A percentile compares a stretch with the other conserved stretches of the same genome.
phyloP scores from a whole-genome alignment of 2,113 vertebrate species.

The Laticauda colubrina region DNA sequence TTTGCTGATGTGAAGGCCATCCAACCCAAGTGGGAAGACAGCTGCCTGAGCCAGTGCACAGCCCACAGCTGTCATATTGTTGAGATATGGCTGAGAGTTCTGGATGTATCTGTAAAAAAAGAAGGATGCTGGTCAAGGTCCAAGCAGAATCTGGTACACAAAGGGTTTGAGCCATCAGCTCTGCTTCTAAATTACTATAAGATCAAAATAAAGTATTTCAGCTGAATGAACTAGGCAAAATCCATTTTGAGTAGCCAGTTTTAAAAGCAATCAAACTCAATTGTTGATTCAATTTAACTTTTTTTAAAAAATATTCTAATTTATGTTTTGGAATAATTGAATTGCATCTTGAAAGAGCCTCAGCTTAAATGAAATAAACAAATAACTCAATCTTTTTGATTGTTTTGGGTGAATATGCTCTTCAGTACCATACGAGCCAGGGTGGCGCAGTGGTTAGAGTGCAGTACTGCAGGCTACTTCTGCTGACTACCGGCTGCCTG shows the following conservation, averaged over 20 bases:
- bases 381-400: not conserved
- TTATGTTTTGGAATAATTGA: not conserved
- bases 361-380: not conserved
- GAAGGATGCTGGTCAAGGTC: not conserved
- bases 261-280: not conserved
- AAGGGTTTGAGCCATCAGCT: not conserved
- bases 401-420: not conserved
- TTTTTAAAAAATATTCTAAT: not conserved
- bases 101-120: constrained; percentile 83
- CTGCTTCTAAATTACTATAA: not conserved
- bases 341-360: not conserved
- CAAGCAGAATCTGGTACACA: not conserved
- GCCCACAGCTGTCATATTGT: constrained; percentile 90
- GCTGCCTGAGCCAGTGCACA: constrained; percentile 88
- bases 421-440: not conserved
- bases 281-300: not conserved
- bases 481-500: no score
- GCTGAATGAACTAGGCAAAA: not conserved
- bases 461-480: no score
- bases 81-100: constrained; percentile 92
- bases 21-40: constrained; percentile 86
- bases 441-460: no score
- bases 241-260: not conserved
- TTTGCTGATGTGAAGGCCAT: constrained; percentile 81
- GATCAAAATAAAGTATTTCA: not conserved